Percentiles rank a stretch among this genome's conserved stretches.
These are phyloP conservation scores for Tachyglossus aculeatus DNA, from an alignment of 2,797 vertebrate genomes.

Conservation along the genomic window DNA sequence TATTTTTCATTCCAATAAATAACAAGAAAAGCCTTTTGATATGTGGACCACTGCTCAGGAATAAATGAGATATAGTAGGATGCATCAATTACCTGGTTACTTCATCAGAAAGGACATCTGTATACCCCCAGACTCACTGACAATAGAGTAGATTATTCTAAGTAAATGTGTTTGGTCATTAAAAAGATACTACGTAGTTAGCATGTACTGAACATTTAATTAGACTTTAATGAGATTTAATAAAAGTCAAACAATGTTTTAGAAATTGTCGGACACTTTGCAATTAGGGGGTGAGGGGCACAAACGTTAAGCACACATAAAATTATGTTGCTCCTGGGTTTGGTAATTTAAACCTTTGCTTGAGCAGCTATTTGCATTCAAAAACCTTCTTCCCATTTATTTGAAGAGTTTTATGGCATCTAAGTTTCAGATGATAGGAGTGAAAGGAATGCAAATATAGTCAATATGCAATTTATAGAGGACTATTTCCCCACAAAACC, in stretches of 20 bases:
- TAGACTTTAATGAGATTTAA: slow-evolving; percentile 38
- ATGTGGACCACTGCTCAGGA: background rate
- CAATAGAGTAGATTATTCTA: background rate
- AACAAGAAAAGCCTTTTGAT: background rate
- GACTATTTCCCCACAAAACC: background rate
- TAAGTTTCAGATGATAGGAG: background rate
- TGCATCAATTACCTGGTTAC: background rate
- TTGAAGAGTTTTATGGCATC: background rate
- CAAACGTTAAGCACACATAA: slow-evolving; percentile 26
- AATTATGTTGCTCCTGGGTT: background rate
- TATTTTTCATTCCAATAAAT: background rate
- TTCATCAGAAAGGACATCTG: background rate
- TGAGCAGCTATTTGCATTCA: background rate
- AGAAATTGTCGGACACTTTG: slow-evolving; percentile 29
- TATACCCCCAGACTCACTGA: background rate
- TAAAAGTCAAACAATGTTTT: slow-evolving; percentile 31
- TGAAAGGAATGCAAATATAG: background rate
- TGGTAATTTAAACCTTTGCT: slow-evolving; percentile 5
- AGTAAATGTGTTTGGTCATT: background rate
- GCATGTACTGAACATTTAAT: slow-evolving; percentile 15
- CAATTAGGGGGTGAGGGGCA: slow-evolving; percentile 29
- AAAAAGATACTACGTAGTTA: background rate
- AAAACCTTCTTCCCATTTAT: background rate
- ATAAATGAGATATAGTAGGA: background rate
- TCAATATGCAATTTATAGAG: too few relatives aligned